A percentile compares a stretch with the other conserved stretches of the same genome.
phyloP scores from a whole-genome alignment of 2,797 vertebrate species.

The Melopsittacus undulatus region DNA sequence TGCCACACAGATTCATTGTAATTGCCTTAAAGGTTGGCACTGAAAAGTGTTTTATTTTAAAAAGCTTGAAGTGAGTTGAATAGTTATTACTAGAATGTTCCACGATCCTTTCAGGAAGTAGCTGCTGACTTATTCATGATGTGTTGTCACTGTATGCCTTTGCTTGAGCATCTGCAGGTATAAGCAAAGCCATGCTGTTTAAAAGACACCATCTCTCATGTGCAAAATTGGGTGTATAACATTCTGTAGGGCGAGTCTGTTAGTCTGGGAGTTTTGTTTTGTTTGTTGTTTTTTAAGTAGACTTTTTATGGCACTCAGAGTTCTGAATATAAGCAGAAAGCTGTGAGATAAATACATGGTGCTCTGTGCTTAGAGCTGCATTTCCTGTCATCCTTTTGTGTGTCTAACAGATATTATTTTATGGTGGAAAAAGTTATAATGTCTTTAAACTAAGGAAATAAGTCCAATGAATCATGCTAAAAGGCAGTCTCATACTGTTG shows the following conservation, averaged over 20 bases:
- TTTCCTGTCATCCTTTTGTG: not conserved
- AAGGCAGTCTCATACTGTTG: constrained; percentile 48
- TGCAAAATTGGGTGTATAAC: not conserved
- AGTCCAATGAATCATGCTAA: constrained; percentile 23
- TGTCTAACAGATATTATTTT: constrained; percentile 7
- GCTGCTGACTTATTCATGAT: not conserved
- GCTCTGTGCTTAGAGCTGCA: not conserved
- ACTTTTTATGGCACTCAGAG: not conserved
- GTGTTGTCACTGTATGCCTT: not conserved
- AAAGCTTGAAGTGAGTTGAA: not conserved
- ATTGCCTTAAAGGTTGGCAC: not conserved
- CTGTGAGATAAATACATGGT: not conserved
- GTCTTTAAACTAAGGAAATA: constrained; percentile 35
- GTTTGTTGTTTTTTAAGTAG: not conserved
- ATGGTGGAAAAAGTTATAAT: not conserved
- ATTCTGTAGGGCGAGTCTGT: not conserved
- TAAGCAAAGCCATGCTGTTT: not conserved
- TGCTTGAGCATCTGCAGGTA: not conserved
- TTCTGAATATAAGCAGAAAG: not conserved
- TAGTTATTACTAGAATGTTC: not conserved
- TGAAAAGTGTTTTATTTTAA: not conserved
- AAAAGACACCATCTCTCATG: not conserved
- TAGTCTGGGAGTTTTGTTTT: not conserved
- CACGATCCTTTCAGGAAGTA: not conserved
- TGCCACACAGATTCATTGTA: not conserved